Percentiles rank a stretch among this genome's conserved stretches.
phyloP scores from a whole-genome alignment of 1,140 invertebrate species.

The Drosophila auraria region DNA sequence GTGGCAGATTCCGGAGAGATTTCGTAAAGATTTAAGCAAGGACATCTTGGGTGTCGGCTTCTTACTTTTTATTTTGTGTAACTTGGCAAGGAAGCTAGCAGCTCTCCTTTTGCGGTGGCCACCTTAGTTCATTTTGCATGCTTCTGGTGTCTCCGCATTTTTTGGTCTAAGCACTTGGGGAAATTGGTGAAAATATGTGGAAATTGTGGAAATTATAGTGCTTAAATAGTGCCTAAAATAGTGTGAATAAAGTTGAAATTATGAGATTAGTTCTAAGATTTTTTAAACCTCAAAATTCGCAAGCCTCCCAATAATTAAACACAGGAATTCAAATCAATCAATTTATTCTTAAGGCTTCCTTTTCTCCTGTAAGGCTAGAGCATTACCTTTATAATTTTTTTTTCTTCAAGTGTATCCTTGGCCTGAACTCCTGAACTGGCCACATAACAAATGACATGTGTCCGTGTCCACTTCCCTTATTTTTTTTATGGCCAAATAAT shows the following conservation, averaged over 20 bases:
- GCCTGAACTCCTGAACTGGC: slow-evolving; percentile 13
- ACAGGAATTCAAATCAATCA: no score
- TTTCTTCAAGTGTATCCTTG: slow-evolving; percentile 1
- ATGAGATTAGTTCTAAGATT: background rate
- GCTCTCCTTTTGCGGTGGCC: background rate
- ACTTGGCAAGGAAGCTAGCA: background rate
- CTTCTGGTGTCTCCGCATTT: background rate
- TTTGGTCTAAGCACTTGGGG: background rate
- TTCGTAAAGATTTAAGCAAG: background rate
- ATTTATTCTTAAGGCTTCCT: background rate
- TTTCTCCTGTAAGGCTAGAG: background rate
- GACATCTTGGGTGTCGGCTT: background rate
- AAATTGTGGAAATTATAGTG: background rate
- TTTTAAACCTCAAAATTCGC: no score
- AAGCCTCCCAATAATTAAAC: no score
- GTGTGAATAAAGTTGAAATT: no score
- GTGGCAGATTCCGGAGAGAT: background rate
- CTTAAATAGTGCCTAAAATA: background rate
- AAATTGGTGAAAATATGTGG: background rate
- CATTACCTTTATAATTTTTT: no score
- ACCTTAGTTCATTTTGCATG: slow-evolving; percentile 11
- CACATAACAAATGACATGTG: slow-evolving; percentile 77
- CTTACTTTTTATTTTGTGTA: background rate
- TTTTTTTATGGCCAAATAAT: slow-evolving; percentile 75
- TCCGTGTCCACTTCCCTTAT: slow-evolving; percentile 30